Evolutionary conservation across 2,113 vertebrate genomes (phyloP).

Genomic region (Podocnemis expansa): DNA sequence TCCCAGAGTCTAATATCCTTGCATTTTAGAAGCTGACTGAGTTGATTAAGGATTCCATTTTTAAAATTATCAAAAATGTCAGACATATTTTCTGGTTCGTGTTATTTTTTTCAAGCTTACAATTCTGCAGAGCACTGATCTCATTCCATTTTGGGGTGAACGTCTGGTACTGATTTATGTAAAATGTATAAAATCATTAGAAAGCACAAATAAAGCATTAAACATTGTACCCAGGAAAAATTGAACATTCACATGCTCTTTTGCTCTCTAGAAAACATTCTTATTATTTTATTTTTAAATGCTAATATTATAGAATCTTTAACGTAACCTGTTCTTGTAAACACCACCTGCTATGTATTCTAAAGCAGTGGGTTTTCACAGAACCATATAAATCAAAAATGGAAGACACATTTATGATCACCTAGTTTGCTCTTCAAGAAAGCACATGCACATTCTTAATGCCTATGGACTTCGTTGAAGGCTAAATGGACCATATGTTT

Average conservation of each 20-base stretch:
- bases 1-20: not conserved
- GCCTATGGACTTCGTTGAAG: not conserved
- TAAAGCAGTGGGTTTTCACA: not conserved
- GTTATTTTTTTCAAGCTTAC: not conserved
- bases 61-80: not conserved
- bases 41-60: not conserved
- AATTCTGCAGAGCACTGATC: not conserved
- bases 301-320: not conserved
- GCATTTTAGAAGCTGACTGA: not conserved
- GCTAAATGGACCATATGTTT: not conserved
- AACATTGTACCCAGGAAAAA: not conserved
- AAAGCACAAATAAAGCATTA: not conserved
- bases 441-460: not conserved
- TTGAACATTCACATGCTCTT: not conserved
- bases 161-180: not conserved
- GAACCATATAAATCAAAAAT: not conserved
- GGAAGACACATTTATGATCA: not conserved
- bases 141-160: not conserved
- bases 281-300: not conserved
- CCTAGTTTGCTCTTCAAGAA: fast-evolving
- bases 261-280: not conserved
- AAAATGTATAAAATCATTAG: not conserved
- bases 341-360: not conserved
- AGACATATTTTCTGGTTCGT: not conserved
- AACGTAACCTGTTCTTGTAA: not conserved